phyloP scores from a whole-genome alignment of 2,797 vertebrate species.

The Aphelocoma californica region DNA sequence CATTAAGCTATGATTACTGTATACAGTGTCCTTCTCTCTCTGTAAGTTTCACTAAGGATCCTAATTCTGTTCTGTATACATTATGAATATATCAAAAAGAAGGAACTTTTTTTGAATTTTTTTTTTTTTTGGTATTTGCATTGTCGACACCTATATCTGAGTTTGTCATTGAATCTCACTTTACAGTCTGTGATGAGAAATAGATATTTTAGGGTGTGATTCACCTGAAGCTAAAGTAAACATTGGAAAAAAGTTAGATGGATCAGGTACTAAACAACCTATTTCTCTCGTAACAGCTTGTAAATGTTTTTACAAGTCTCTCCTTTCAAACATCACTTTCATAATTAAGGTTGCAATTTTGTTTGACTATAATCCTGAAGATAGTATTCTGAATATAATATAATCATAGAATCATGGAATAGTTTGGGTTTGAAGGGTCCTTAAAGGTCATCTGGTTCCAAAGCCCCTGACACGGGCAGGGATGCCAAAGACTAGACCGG shows the following conservation, averaged over 20 bases:
- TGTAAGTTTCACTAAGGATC: neutral
- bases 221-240: neutral
- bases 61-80: neutral
- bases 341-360: neutral
- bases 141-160: neutral
- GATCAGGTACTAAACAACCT: neutral
- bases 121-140: neutral
- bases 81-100: neutral
- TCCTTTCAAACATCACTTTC: neutral
- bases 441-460: neutral
- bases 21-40: neutral
- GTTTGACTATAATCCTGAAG: neutral
- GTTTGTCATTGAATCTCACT: neutral
- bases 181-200: neutral
- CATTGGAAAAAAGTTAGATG: neutral
- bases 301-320: neutral
- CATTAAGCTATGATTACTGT: neutral
- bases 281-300: neutral
- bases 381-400: neutral
- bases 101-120: neutral
- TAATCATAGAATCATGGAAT: neutral
- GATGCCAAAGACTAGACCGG: neutral
- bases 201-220: neutral
- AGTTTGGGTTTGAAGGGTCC: neutral
- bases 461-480: accelerated